Conservation (phyloP, 2,888 invertebrate genomes). For the Blastobasis lacticolella region DNA sequence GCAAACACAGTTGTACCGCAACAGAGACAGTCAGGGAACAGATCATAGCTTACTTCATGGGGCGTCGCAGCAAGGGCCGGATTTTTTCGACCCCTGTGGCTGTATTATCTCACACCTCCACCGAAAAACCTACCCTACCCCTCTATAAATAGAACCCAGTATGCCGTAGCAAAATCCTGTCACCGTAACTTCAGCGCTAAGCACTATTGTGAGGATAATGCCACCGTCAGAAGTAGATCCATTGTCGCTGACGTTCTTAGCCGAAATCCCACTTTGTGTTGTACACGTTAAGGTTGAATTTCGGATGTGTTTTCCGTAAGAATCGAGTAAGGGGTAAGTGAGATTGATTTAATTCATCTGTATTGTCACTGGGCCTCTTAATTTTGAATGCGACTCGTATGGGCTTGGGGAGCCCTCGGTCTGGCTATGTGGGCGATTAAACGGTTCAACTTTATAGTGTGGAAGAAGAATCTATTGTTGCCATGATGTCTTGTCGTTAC, state of each 20-base stretch:
- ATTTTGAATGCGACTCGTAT: constrained; percentile 48
- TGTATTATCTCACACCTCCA: constrained; percentile 41
- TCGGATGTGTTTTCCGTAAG: constrained; percentile 14
- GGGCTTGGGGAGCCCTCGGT: constrained; percentile 8
- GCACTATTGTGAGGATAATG: constrained; percentile 70
- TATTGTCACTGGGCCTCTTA: constrained; percentile 65
- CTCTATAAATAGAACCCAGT: constrained; percentile 25
- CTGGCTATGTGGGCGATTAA: too few relatives aligned
- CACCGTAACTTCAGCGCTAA: constrained; percentile 62
- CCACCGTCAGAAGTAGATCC: constrained; percentile 65
- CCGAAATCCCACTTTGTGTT: constrained; percentile 22
- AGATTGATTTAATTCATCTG: constrained; percentile 68
- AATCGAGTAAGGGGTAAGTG: constrained; percentile 58
- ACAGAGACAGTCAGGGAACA: constrained; percentile 58
- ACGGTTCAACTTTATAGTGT: too few relatives aligned
- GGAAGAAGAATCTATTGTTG: too few relatives aligned
- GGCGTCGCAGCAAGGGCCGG: constrained; percentile 67
- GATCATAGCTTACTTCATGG: constrained; percentile 72
- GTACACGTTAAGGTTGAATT: constrained; percentile 18
- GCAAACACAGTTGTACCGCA: constrained; percentile 18
- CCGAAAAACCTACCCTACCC: constrained; percentile 34
- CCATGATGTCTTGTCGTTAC: too few relatives aligned
- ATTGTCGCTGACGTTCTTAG: constrained; percentile 32
- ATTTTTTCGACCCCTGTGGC: constrained; percentile 64
- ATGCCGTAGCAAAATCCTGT: constrained; percentile 35